These are phyloP conservation scores for Plecturocebus donacophilus DNA, from an alignment of 2,113 vertebrate genomes.

Conservation along the genomic window DNA sequence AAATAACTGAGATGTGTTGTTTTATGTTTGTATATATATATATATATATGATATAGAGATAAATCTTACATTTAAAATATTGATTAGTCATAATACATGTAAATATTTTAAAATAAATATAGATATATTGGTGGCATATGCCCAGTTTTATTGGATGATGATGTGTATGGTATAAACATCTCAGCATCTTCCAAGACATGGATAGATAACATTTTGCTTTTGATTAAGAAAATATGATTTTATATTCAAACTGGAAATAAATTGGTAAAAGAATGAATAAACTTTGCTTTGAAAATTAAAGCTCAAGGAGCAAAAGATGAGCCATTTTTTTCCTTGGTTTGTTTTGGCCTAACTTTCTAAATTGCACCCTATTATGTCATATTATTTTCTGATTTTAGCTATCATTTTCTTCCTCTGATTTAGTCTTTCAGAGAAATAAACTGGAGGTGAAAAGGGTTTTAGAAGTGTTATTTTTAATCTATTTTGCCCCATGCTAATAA, in stretches of 20 bases:
- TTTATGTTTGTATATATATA: neutral
- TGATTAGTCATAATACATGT: neutral
- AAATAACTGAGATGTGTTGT: neutral
- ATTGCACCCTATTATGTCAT: neutral
- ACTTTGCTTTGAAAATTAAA: neutral
- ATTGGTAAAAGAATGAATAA: neutral
- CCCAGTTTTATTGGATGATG: neutral
- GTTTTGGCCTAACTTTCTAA: conserved; percentile 14
- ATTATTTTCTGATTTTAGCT: neutral
- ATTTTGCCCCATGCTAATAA: neutral
- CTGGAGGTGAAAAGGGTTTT: neutral
- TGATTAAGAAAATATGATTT: neutral
- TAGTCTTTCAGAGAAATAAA: neutral
- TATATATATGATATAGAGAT: neutral
- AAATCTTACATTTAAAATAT: neutral
- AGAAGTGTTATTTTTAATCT: neutral
- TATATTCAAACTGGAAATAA: neutral
- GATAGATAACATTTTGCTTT: conserved; percentile 38
- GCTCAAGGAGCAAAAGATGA: neutral
- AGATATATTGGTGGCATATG: neutral
- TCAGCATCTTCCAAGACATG: neutral
- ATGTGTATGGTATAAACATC: neutral
- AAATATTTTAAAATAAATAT: neutral
- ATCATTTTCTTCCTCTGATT: neutral
- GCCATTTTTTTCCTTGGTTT: neutral